Evolutionary conservation across 2,113 vertebrate genomes (phyloP).

Genomic region (Trogon melanurus): DNA sequence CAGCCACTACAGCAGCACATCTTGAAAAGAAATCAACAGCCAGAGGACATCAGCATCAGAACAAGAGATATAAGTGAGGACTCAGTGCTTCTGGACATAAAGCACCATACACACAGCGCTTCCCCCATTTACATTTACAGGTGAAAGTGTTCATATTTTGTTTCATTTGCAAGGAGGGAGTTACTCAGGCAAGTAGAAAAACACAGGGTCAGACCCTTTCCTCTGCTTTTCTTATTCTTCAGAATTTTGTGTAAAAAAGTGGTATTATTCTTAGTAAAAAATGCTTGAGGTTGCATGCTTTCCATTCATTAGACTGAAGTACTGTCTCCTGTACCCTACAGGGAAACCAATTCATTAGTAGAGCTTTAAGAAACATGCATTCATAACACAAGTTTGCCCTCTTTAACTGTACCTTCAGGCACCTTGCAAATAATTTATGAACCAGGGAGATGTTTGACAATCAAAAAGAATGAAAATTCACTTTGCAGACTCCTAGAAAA

Average conservation of each 20-base stretch:
- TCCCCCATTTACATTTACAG: background rate
- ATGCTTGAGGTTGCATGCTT: background rate
- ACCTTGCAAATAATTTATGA: constrained; percentile 66
- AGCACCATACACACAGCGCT: background rate
- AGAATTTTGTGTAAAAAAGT: background rate
- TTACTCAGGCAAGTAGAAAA: background rate
- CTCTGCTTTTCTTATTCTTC: background rate
- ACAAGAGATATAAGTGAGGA: background rate
- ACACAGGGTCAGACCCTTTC: background rate
- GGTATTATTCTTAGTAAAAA: constrained; percentile 12
- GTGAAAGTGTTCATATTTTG: background rate
- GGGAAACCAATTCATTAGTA: constrained; percentile 68
- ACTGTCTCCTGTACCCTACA: constrained; percentile 21
- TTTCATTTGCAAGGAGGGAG: background rate
- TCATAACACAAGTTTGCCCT: constrained; percentile 47
- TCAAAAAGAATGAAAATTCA: constrained; percentile 43
- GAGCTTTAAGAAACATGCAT: constrained; percentile 49
- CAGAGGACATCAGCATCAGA: background rate
- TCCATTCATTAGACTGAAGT: constrained; percentile 25
- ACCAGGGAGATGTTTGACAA: background rate
- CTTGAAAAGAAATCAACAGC: background rate
- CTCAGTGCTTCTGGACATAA: background rate
- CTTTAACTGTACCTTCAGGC: constrained; percentile 60
- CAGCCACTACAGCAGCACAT: background rate
- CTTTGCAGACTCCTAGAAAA: background rate